Base-by-base conservation (phyloP, 2,888 invertebrate species). In the Rhimphoctona megacephalus region DNA sequence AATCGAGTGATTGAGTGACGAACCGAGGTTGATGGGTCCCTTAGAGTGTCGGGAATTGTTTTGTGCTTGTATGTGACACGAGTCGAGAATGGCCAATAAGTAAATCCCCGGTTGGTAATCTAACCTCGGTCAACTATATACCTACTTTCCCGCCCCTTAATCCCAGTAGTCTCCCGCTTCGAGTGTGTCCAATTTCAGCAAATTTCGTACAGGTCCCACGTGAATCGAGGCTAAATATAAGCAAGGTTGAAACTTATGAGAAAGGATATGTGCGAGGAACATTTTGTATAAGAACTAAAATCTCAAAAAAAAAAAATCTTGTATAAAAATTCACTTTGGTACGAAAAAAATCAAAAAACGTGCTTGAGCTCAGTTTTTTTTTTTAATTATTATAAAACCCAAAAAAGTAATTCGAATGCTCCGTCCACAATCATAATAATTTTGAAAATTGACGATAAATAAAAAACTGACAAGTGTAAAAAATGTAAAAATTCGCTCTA, bases 121-220 rank as follows among this genome's bases (percentile, higher is more conserved):
- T 69, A 74, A 25, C 69, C 36, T 84, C 36, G 79, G 69, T 74
- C 67, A 84, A 70, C 74, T 76, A 25, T 22, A 57, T 57, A 57
- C 39, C 39, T 39, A 39, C 39, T 8, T 7, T 39, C 39, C 49
- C n/a, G 49, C 49, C 49, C 5, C 49, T 4, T 49, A 19, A 49
- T 49, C 49, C 49, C 49, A 1, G 39, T 39, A 52, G 6, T 2
- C 52, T 52, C 52, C 78, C 69, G 79, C 72, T 54, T 46, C 76
- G 43, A 39, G 39, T 39, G 3, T 76, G 79, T 85, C 82, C 82
- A 87, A 87, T 82, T 85, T 85, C 64, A 82, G 79, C 74, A 70
- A 85, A 85, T 79, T 85, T 87, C 70, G 69, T 85, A 74, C 81
- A 82, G 70, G 79, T 82, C 82, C 81, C 78, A 22, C 43, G 54